phyloP scores from a whole-genome alignment of 2,888 invertebrate species.

The Toxonevra muliebris region DNA sequence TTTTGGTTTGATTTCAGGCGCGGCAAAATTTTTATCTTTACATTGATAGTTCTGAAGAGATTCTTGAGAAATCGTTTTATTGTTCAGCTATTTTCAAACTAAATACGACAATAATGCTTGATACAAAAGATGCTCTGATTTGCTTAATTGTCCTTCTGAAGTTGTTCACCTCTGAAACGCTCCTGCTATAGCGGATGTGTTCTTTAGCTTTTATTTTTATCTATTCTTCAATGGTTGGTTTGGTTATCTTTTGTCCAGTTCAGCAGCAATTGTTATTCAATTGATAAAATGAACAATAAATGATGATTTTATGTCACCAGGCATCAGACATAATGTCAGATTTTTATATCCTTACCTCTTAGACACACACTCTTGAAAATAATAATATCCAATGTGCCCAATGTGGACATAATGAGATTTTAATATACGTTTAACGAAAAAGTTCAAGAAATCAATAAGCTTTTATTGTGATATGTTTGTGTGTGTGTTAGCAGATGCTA shows the following conservation, averaged over 20 bases:
- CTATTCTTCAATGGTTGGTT: too few species aligned
- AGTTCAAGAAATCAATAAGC: constrained; percentile 8
- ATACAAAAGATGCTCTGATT: too few species aligned
- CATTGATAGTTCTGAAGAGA: background rate
- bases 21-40: background rate
- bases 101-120: too few species aligned
- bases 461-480: background rate
- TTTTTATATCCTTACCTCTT: constrained; percentile 50
- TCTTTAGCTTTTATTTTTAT: too few species aligned
- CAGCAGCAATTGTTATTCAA: constrained; percentile 45
- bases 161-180: too few species aligned
- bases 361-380: background rate
- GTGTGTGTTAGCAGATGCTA: background rate
- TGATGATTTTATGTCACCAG: constrained; percentile 38
- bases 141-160: too few species aligned
- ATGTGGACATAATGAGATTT: constrained; percentile 41
- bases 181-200: too few species aligned
- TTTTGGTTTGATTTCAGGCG: too few species aligned
- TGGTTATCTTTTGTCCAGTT: constrained; percentile 29
- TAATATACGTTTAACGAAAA: constrained; percentile 27
- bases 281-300: constrained; percentile 42
- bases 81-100: too few species aligned
- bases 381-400: constrained; percentile 27
- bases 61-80: too few species aligned
- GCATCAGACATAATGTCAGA: constrained; percentile 24